phyloP scores from a whole-genome alignment of 2,113 vertebrate genomes.

The Lepus americanus region DNA sequence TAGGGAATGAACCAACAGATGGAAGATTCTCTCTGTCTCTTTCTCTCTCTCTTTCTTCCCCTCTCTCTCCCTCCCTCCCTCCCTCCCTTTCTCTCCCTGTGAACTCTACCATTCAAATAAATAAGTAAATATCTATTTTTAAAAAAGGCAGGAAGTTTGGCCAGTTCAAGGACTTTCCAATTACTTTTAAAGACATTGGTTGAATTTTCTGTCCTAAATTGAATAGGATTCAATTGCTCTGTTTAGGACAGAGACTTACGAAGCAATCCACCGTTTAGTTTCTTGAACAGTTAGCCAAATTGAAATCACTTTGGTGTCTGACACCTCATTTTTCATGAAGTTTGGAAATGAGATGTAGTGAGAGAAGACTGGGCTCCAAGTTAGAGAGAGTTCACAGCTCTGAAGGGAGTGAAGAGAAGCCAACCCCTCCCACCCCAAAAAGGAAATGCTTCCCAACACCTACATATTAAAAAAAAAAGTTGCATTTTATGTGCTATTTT shows the following conservation, averaged over 20 bases:
- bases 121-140: too few species aligned
- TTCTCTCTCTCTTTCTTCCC: too few species aligned
- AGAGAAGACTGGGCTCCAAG: slow-evolving; percentile 57
- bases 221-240: slow-evolving; percentile 51
- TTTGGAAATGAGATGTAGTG: slow-evolving; percentile 85
- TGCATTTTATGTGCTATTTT: slow-evolving; percentile 56
- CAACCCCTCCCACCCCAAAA: slow-evolving; percentile 47
- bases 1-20: too few species aligned
- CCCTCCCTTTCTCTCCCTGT: too few species aligned
- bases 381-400: slow-evolving; percentile 84
- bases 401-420: slow-evolving; percentile 75
- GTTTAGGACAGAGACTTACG: slow-evolving; percentile 68
- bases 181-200: slow-evolving; percentile 32
- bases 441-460: slow-evolving; percentile 79
- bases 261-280: slow-evolving; percentile 78
- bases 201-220: slow-evolving; percentile 69
- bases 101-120: too few species aligned
- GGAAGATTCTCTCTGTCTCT: too few species aligned
- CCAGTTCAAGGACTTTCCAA: slow-evolving; percentile 41
- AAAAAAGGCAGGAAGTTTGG: neutral
- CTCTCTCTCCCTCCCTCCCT: too few species aligned
- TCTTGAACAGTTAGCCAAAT: slow-evolving; percentile 81
- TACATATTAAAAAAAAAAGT: slow-evolving; percentile 56
- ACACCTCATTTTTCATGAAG: slow-evolving; percentile 83
- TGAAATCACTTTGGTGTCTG: slow-evolving; percentile 84